Base-by-base conservation (phyloP, 2,797 vertebrate genomes). In the Sebastes diaconus region DNA sequence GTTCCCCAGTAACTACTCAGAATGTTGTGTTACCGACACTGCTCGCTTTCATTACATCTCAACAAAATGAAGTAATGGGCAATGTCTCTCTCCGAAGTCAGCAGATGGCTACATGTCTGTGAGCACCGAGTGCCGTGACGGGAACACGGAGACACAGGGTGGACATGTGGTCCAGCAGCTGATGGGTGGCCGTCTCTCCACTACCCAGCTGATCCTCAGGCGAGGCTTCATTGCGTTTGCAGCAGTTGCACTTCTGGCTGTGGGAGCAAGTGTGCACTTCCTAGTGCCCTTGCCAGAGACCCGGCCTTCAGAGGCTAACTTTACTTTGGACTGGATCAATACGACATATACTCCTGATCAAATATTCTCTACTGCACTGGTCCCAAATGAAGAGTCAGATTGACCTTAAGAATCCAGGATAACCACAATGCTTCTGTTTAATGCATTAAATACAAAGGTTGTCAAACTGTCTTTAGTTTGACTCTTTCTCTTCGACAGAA, bases 241-340 rank as follows among this genome's bases (percentile, higher is more conserved):
- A 0, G 94, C 95, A 0, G 0, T 96, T 0, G 16, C 81, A 22
- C 76, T 96, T 11, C 92, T 99, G 29, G 76, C 92, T 20, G 86
- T 78, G 11, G 97, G 97, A 24, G 30, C 95, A 10, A 75, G 91
- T 29, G 75, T 96, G 59, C 94, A 95, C 84, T 88, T 96, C 32
- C 85, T 91, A 1, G 75, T 95, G 70, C 94, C 95, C 7, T 67
- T 93, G 46, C 95, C 94, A 3, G 36, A 93, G 14, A 68, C 5
- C 3, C 9, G 11, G 5, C n/a, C 13, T 46, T 60, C 83, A 73
- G 66, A 57, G 22, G 67, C 34, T 30, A 92, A 92, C 77, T 30
- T 24, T 18, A 94, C 93, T 12, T 60, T 39, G 25, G 61, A 84
- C 29, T 81, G 34, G 80, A 82, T 84, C 60, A 92, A 94, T 65